Conservation (phyloP, 92 coral and sea anemone species). For the Palythoa grandis region DNA sequence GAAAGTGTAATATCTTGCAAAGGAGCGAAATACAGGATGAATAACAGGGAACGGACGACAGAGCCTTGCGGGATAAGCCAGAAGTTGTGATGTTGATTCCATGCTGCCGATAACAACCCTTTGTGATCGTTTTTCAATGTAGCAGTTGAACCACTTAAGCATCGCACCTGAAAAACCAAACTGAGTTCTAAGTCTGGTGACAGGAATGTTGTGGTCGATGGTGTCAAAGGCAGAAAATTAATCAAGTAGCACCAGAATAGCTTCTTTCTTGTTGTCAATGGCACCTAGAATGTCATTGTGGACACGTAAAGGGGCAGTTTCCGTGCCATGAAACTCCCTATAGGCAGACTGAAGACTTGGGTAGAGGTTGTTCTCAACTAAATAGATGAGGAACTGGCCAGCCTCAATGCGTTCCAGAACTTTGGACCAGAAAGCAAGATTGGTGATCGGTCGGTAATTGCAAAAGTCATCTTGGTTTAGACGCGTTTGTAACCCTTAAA, state of each 20-base stretch:
- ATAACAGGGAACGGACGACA: no score
- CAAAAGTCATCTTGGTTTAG: not conserved
- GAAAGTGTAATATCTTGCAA: no score
- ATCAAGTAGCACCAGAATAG: not conserved
- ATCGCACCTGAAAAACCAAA: not conserved
- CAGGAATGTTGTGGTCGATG: not conserved
- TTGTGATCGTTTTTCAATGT: no score
- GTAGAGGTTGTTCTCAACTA: not conserved
- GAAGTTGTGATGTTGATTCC: no score
- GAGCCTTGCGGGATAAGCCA: no score
- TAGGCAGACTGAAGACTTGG: not conserved
- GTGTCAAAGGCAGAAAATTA: not conserved
- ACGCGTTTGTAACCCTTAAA: no score
- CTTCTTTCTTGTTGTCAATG: not conserved
- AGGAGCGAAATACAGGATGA: no score
- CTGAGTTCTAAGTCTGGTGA: not conserved
- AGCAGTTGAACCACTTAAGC: not conserved
- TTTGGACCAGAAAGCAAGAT: not conserved
- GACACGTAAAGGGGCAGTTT: not conserved
- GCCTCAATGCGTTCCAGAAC: not conserved
- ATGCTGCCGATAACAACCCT: no score
- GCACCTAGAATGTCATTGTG: not conserved
- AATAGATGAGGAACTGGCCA: not conserved
- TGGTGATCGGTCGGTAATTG: not conserved
- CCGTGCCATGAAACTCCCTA: not conserved